These are phyloP conservation scores for Agriopis aurantiaria DNA, from an alignment of 2,888 invertebrate genomes.

Conservation along the genomic window DNA sequence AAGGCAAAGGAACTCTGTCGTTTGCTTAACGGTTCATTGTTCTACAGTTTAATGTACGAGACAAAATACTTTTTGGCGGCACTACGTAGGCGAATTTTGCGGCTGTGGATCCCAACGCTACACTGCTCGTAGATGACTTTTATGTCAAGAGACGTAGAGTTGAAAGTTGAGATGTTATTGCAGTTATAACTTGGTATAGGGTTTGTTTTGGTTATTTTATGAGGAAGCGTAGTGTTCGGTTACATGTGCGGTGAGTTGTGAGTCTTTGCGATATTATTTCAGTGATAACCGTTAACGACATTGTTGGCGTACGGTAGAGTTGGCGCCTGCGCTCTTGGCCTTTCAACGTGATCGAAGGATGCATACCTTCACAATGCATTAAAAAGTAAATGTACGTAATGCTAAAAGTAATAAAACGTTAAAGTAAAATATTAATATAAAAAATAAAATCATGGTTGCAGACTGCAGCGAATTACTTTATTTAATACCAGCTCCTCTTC, in stretches of 20 bases:
- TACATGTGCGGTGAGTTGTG: slow-evolving; percentile 67
- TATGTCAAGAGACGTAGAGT: slow-evolving; percentile 10
- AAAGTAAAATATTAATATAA: too few species aligned
- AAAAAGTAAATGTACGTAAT: background rate
- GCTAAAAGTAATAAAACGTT: background rate
- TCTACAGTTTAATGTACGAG: slow-evolving; percentile 69
- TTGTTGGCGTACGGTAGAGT: slow-evolving; percentile 48
- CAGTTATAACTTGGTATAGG: slow-evolving; percentile 34
- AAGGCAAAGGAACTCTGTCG: slow-evolving; percentile 50
- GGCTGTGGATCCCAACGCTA: slow-evolving; percentile 43
- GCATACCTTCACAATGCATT: slow-evolving; percentile 8
- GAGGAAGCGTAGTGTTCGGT: slow-evolving; percentile 74
- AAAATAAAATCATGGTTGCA: too few species aligned
- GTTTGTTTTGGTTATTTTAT: slow-evolving; percentile 66
- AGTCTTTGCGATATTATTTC: slow-evolving; percentile 65
- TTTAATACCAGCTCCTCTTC: too few species aligned
- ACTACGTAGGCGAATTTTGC: slow-evolving; percentile 68
- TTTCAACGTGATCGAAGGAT: slow-evolving; percentile 43
- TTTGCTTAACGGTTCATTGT: slow-evolving; percentile 79
- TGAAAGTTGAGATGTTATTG: slow-evolving; percentile 14
- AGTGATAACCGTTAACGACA: slow-evolving; percentile 64
- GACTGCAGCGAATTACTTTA: too few species aligned
- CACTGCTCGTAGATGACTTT: background rate
- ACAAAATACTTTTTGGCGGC: slow-evolving; percentile 75
- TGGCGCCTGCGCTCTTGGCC: slow-evolving; percentile 17